Base-by-base conservation (phyloP, 2,797 vertebrate genomes). In the Acrocephalus scirpaceus region DNA sequence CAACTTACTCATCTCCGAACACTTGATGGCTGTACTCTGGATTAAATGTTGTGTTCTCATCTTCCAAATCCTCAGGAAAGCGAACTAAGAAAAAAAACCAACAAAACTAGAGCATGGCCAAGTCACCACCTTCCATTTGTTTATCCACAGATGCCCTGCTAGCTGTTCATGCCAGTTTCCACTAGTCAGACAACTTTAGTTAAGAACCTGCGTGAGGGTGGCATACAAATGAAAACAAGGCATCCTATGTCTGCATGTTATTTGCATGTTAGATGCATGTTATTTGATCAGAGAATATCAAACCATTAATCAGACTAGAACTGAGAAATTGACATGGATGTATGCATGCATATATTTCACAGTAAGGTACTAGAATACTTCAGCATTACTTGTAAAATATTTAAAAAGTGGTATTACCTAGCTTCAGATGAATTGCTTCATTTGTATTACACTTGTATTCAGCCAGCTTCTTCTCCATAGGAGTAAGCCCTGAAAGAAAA, bases 381-480 rank as follows among this genome's bases (percentile, higher is more conserved):
- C 50, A 82, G 5, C 34, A 50, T 30, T 30, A 78, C 72, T 15
- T 36, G 5, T n/a, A 38, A 11, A 86, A 13, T 44, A 96, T 42
- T 85, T 69, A 30, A 67, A 54, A 62, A 82, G 40, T 11, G 42
- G 66, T 64, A 93, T 96, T 98, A 99, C 99, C 99, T 95, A 99
- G 97, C 96, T 99, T 99, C 90, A 99, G 97, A 92, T 98, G 98
- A 94, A 99, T 98, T 26, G 99, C 99, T 98, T 99, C 99, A 95
- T 99, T 99, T 95, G 99, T 99, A 94, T 99, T 99, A 97, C 99
- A 99, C 92, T 99, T 99, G 97, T 99, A 99, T 91, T 99, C 99
- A 23, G 99, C 98, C 95, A 99, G 97, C 95, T 99, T 99, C 98
- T 99, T 99, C 97, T 99, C 99, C 98, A 99, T 98, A 79, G 98